These are phyloP conservation scores for Neosilurus mollespiculum DNA, from an alignment of 2,797 vertebrate species.

Conservation along the genomic window DNA sequence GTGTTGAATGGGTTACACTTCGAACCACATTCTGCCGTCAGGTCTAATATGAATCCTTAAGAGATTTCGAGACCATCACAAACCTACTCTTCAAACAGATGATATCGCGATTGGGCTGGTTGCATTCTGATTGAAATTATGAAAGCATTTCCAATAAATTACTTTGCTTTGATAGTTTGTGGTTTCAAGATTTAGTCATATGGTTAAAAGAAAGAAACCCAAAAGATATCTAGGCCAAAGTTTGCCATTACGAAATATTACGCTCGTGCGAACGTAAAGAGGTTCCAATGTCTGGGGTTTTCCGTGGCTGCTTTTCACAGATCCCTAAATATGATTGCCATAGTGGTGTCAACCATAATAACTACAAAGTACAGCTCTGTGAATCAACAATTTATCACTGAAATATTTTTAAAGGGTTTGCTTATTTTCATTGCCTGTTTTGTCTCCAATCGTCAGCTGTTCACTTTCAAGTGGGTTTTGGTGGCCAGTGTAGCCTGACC, in stretches of 20 bases:
- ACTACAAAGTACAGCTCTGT: neutral
- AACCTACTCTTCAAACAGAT: conserved; percentile 5
- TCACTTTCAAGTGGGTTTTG: neutral
- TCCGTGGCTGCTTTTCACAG: neutral
- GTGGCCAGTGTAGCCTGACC: neutral
- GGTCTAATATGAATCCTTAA: neutral
- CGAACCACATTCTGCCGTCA: neutral
- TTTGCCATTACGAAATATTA: conserved; percentile 33
- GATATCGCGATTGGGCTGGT: conserved; percentile 24
- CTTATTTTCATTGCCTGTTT: neutral
- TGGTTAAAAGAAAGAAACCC: conserved; percentile 35
- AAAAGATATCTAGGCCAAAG: conserved; percentile 15
- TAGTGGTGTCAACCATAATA: neutral
- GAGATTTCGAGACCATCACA: neutral
- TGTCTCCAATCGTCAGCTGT: too few species aligned
- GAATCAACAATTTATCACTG: neutral
- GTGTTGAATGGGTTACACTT: neutral
- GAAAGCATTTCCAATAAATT: conserved; percentile 38
- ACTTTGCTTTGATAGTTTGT: conserved; percentile 39
- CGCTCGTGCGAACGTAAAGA: neutral
- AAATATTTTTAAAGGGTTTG: neutral
- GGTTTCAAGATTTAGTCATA: conserved; percentile 39
- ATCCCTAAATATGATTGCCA: neutral
- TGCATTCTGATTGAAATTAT: conserved; percentile 35
- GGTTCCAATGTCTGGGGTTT: conserved; percentile 16